Base-by-base conservation (phyloP, 2,113 vertebrate species). In the Ardeotis arabs region DNA sequence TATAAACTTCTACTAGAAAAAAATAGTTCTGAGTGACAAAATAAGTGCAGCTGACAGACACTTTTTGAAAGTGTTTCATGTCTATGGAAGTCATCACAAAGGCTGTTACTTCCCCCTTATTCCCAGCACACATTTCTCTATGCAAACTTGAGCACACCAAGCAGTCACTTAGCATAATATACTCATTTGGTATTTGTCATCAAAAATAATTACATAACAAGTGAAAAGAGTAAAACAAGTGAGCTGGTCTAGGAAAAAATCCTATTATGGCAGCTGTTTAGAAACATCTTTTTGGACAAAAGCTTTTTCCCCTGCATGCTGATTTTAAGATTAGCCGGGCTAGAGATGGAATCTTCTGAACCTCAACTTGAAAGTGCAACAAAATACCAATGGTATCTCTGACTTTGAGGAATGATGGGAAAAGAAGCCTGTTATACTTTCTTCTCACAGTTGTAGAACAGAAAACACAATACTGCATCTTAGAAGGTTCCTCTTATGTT, bases 321-420 rank as follows among this genome's bases (percentile, higher is more conserved):
- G 44, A 85, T 96, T 95, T 96, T 83, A 96, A 84, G 29, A 86
- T 81, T 75, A 82, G 6, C 33, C 20, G 55, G 47, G 75, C 53
- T 92, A 90, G 27, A 79, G 63, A 33, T n/a, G 44, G 27, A 86
- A 28, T 82, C 81, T 94, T 93, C 50, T 53, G 69, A 96, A 93
- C 27, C 44, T 64, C 63, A 72, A 5, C 55, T 91, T 96, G 44
- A 64, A 96, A 94, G 55, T 84, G n/a, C n/a, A 90, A 28, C 35
- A 64, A 58, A 66, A 89, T 35, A 37, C 25, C 79, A 93, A 58
- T 14, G 11, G 9, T 47, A 87, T 25, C 62, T 64, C 75, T 75
- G 55, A 88, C 59, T 89, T 27, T n/a, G 25, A 87, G 35, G 24
- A 93, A 50, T n/a, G 49, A 78, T 37, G 14, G 89, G 58, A 95